Base-by-base conservation (phyloP, 1,140 invertebrate species). In the Plectrocnemia conspersa region DNA sequence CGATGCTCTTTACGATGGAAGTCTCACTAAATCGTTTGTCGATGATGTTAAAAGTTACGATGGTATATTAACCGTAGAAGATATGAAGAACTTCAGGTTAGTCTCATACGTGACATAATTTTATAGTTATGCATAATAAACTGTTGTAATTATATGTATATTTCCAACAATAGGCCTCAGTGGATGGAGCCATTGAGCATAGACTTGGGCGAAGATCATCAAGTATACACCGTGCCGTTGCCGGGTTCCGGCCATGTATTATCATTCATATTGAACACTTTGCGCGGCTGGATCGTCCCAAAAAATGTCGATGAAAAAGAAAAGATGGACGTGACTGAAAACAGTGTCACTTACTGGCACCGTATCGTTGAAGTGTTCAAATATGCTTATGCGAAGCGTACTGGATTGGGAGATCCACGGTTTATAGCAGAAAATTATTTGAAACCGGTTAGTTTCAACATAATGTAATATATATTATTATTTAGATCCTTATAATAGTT, bases 321-420 rank as follows among this genome's bases (percentile, higher is more conserved):
- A 0, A 55, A 70, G 4, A 65, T 66, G n/a, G 69, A 71, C 29
- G 58, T 81, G 5, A 68, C 80, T n/a, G 74, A 71, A 13, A 75
- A 78, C 55, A 60, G 65, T 24, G 58, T 68, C 5, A 54, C 63
- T 5, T 78, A 77, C 57, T 83, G 80, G 76, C 93, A 97, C 58
- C 80, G 89, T 25, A 80, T 97, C 22, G 74, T 90, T 2, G 93
- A 98, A 73, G 82, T 89, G 1, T 93, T 96, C 65, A 99, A 99
- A 71, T 97, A 89, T 79, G 92, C 85, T 10, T 98, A 93, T 69
- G 94, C 90, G 0, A 82, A 80, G 62, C 76, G 95, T 54, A 91
- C 89, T 2, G 78, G 86, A 53, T 72, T 98, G 25, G 96, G 88
- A 0, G 96, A 99, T 78, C 80, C 83, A n/a, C 67, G 75, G 36